These are phyloP conservation scores for Drosophila nikananu DNA, from an alignment of 1,140 invertebrate species.

Conservation along the genomic window DNA sequence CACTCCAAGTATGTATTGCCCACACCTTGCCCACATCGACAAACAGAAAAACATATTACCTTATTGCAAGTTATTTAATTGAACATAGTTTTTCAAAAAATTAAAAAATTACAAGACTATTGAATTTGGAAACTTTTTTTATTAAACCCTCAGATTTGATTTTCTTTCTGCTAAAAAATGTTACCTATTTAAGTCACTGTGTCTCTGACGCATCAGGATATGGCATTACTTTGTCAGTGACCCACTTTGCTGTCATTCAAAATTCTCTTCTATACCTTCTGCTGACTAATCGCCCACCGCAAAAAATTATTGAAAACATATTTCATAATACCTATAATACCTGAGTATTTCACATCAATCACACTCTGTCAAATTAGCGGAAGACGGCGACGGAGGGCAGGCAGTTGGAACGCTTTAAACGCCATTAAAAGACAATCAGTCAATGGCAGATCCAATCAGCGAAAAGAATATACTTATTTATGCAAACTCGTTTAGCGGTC, in stretches of 20 bases:
- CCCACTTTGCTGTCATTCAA: slow-evolving; percentile 61
- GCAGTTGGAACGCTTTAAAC: slow-evolving; percentile 52
- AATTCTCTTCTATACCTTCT: slow-evolving; percentile 54
- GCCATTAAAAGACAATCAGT: slow-evolving; percentile 73
- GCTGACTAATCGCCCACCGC: slow-evolving; percentile 34
- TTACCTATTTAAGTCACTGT: background rate
- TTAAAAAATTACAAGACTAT: background rate
- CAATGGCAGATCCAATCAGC: slow-evolving; percentile 71
- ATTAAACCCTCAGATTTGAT: background rate
- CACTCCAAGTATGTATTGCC: slow-evolving; percentile 9
- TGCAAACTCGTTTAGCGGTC: slow-evolving; percentile 53
- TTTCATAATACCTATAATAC: slow-evolving; percentile 46
- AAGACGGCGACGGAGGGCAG: background rate
- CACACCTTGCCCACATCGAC: slow-evolving; percentile 7
- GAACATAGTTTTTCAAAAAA: too few relatives aligned
- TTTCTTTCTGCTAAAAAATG: background rate
- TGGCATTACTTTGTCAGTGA: slow-evolving; percentile 33
- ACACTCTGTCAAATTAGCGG: slow-evolving; percentile 63
- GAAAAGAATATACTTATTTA: slow-evolving; percentile 64
- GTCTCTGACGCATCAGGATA: slow-evolving; percentile 43
- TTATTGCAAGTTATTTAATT: background rate
- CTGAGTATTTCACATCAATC: slow-evolving; percentile 62
- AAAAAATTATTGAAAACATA: slow-evolving; percentile 42
- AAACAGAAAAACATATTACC: too few relatives aligned
- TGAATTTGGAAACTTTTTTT: background rate